Evolutionary conservation across 2,888 invertebrate genomes (phyloP), one percentile per base, ranked within the genome.

Genomic region (Thymelicus acteon): DNA sequence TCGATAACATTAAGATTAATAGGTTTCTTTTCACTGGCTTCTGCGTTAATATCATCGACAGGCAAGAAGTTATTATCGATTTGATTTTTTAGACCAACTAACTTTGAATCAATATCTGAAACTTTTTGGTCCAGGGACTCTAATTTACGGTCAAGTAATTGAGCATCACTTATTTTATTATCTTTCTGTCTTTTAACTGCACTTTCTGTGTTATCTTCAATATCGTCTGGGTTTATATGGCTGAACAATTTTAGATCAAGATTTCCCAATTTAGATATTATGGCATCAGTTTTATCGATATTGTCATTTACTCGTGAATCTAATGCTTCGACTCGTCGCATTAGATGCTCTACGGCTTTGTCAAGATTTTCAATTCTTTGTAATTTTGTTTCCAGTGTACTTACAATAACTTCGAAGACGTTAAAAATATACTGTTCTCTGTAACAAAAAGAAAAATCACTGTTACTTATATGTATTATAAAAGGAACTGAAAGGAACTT

Each of bases 341-440:
- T 97, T 72, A 98, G 90, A 83, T 97, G 97, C 83, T 98, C 97
- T 2, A 98, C 97, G 0, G 97, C 97, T 87, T 97, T 97, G 87
- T 98, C 98, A 71, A 98, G 90, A 85, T 97, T 97, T 83, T 98
- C 98, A 83, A 98, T 97, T 78, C 97, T 95, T 85, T 97, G 97
- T 13, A 98, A 93, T 92, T 98, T 98, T 6, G 97, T 97, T 87
- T 98, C 98, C 79, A 98, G 90, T 39, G 97, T 98, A 79, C 97
- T 97, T 72, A 98, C 97, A 77, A 98, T 97, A 68, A 97, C 97
- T 90, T 98, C 98, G 91, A 98, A 98, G 69, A 98, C 97, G 86
- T 97, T 97, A 91, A 97, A 96, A 75, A 98, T 95, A 87, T 97
- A 97, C 88, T 97, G 97, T 89, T 97, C 97, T 90, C 97, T 97